Evolutionary conservation across 2,113 vertebrate species (phyloP), one percentile per base, ranked within the genome.

Genomic region (Macrotus californicus): DNA sequence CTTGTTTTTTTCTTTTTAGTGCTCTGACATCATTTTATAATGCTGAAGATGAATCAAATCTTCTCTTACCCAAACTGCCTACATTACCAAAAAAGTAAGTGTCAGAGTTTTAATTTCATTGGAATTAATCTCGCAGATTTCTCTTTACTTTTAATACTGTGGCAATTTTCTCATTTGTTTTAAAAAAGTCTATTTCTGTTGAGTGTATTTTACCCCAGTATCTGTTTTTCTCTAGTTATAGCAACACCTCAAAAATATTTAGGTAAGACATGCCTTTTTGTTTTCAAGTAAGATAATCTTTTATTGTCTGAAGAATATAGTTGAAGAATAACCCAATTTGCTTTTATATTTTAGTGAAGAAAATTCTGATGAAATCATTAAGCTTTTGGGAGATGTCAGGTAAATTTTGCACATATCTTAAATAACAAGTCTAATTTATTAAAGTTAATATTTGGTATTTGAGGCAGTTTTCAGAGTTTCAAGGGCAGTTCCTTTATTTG

Each of bases 311-410:
- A 4, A 72, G 76, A 73, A 29, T 21, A 61, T 13, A 36, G 21
- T 86, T 69, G 43, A 93, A 81, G 79, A 22, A 66, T 97, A 92
- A 95, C 72, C 1, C 81, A 91, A 72, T 94, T 52, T 69, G 61
- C 69, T 46, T 98, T 87, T 96, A 36, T 94, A 90, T 99, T 98
- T 90, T 98, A 99, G 99, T 98, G 99, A 99, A 97, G 99, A 99
- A 98, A 99, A 99, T 94, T 99, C 99, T 52, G 99, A 99, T 97
- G 99, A 99, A 97, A 99, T 99, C 93, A 99, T 99, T 98, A 99
- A 99, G 96, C 99, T 99, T 69, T 98, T 99, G 91, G 99, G 99
- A 96, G 99, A 99, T 89, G 99, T 99, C 96, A 99, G 99, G 99
- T 99, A 98, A 98, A 87, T 97, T 70, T 19, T 90, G 8, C 6